Percentiles rank a stretch among this genome's conserved stretches.
Evolutionary conservation across 2,113 vertebrate species (phyloP).

Genomic region (Tragelaphus strepsiceros): DNA sequence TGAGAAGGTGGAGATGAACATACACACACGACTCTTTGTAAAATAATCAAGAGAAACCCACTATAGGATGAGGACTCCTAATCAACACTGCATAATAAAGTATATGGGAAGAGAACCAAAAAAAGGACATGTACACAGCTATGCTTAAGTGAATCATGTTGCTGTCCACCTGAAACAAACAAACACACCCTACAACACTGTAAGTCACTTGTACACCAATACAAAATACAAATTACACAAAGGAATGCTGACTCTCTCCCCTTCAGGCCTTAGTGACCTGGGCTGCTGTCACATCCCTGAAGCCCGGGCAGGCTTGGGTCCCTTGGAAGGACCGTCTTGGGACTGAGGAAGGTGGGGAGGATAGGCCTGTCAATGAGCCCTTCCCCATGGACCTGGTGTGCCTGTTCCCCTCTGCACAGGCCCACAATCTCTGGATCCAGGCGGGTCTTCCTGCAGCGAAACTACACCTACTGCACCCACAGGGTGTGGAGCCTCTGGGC

Average conservation of each 20-base stretch:
- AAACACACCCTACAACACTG: not conserved
- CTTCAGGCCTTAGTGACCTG: not conserved
- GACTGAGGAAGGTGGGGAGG: not conserved
- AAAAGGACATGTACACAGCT: not conserved
- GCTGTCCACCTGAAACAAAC: not conserved
- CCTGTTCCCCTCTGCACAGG: not conserved
- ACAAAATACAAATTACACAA: not conserved
- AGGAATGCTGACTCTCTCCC: not conserved
- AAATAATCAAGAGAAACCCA: not conserved
- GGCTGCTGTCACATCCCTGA: not conserved
- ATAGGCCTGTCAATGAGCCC: accelerated
- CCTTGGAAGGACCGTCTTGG: not conserved
- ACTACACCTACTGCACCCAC: not conserved
- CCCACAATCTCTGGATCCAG: not conserved
- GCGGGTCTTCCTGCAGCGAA: not conserved
- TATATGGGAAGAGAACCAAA: not conserved
- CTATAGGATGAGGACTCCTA: not conserved
- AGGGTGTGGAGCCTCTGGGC: not conserved
- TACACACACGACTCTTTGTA: not conserved
- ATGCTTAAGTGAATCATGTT: not conserved
- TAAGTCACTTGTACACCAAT: not conserved
- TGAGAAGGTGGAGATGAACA: not conserved
- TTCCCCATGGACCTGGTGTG: not conserved
- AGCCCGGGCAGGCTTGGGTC: not conserved
- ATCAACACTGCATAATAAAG: not conserved